A percentile compares a stretch with the other conserved stretches of the same genome.
phyloP scores from a whole-genome alignment of 2,888 invertebrate species.

The Leptarthrus brevirostris region DNA sequence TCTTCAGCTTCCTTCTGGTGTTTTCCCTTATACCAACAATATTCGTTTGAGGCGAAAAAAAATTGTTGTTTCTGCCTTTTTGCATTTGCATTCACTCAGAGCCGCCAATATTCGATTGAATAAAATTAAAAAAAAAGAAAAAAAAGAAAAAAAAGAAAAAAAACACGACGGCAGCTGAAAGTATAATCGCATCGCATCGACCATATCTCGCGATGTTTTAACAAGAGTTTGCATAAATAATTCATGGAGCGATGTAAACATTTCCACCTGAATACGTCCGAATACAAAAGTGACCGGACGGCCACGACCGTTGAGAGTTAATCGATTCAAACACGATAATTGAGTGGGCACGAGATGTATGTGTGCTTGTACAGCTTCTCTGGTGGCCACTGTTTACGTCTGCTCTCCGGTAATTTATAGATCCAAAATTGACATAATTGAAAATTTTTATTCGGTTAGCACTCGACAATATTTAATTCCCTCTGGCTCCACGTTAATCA shows the following conservation, averaged over 20 bases:
- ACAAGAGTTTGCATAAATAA: constrained; percentile 41
- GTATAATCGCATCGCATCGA: not conserved
- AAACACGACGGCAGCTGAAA: constrained; percentile 16
- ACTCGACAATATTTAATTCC: not conserved
- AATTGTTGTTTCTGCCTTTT: not conserved
- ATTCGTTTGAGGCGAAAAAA: not conserved
- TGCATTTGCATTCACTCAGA: not conserved
- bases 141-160: not conserved
- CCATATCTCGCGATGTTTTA: constrained; percentile 15
- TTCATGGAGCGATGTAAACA: constrained; percentile 29
- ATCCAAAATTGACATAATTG: constrained; percentile 42
- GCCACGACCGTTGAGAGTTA: constrained; percentile 11
- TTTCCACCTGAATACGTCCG: constrained; percentile 33
- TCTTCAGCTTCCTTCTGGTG: no score
- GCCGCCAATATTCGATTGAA: constrained; percentile 13
- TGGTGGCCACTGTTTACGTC: constrained; percentile 4
- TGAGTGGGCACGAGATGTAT: constrained; percentile 6
- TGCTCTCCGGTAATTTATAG: constrained; percentile 25
- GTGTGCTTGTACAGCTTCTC: not conserved
- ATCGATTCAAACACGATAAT: constrained; percentile 39
- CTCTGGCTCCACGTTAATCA: not conserved
- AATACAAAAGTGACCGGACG: not conserved
- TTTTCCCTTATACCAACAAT: not conserved
- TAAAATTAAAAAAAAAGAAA: not conserved
- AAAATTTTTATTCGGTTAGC: constrained; percentile 28